Conservation (phyloP, 2,888 invertebrate species). For the Lithophane semibrunnea region DNA sequence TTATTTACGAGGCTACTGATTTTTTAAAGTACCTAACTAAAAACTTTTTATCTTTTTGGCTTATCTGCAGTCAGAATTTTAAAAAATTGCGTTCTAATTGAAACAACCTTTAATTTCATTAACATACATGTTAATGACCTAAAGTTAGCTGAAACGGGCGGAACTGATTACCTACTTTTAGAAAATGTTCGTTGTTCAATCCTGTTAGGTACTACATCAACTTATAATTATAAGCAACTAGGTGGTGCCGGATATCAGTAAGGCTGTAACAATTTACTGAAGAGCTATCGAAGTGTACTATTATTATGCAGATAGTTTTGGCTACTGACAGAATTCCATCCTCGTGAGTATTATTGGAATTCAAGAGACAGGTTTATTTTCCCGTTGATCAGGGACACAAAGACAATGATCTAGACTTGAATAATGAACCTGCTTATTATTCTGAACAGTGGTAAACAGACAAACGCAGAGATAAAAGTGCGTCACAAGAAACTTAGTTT, state of each 20-base stretch:
- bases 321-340: neutral
- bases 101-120: slow-evolving; percentile 25
- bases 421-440: neutral
- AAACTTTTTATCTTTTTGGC: neutral
- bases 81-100: neutral
- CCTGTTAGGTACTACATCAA: slow-evolving; percentile 39
- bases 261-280: slow-evolving; percentile 42
- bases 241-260: slow-evolving; percentile 55
- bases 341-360: neutral
- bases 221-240: slow-evolving; percentile 42
- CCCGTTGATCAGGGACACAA: too few relatives aligned
- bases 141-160: slow-evolving; percentile 29
- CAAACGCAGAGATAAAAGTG: neutral
- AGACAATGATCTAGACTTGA: slow-evolving; percentile 1
- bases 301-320: slow-evolving; percentile 26
- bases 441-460: neutral
- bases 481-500: neutral
- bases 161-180: slow-evolving; percentile 49
- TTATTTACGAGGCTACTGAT: slow-evolving; percentile 1
- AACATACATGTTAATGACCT: slow-evolving; percentile 41
- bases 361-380: neutral
- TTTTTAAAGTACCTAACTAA: neutral
- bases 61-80: neutral
- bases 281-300: neutral
- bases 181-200: slow-evolving; percentile 52